These are phyloP conservation scores for Nezara viridula DNA, from an alignment of 2,888 invertebrate species.

Conservation along the genomic window DNA sequence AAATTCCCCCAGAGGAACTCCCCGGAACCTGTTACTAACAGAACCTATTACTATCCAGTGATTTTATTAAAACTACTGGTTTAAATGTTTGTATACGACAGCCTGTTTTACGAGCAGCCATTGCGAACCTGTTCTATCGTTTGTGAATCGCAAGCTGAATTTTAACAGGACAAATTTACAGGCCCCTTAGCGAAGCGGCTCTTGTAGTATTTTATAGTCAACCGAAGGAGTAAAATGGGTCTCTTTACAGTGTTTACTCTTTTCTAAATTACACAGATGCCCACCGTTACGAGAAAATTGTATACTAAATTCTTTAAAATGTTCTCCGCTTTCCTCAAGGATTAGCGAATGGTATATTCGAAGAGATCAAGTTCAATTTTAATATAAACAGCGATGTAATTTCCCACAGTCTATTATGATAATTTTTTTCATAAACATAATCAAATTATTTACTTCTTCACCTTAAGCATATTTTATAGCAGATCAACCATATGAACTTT, in stretches of 20 bases:
- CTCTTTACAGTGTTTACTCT: background rate
- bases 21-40: background rate
- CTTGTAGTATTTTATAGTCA: background rate
- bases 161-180: background rate
- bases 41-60: background rate
- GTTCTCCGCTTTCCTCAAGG: background rate
- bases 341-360: background rate
- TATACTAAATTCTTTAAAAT: background rate
- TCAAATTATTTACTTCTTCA: too few relatives aligned
- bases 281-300: background rate
- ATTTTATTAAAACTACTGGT: slow-evolving; percentile 24
- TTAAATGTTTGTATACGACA: background rate
- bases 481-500: too few relatives aligned
- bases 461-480: too few relatives aligned
- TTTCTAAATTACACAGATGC: background rate
- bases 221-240: background rate
- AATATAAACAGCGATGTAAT: background rate
- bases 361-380: background rate
- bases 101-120: background rate
- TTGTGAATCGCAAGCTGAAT: background rate
- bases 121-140: background rate
- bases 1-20: background rate
- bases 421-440: too few relatives aligned
- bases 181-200: background rate
- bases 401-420: background rate